phyloP scores from a whole-genome alignment of 2,113 vertebrate species.

The Xenus cinereus region DNA sequence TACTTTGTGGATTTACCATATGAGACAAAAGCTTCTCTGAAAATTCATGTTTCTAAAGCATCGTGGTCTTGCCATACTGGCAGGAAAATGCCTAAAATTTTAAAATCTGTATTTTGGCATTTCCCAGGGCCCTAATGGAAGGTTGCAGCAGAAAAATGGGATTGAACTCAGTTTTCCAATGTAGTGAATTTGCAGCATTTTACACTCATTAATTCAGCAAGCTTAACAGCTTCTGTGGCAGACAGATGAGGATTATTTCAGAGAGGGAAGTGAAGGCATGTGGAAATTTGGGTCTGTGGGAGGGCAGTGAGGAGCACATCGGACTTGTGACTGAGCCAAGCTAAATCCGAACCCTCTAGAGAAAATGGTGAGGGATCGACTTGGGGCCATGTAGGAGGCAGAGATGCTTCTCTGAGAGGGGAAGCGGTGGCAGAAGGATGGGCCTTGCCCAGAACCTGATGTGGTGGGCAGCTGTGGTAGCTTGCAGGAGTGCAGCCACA shows the following conservation, averaged over 20 bases:
- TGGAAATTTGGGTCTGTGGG: background rate
- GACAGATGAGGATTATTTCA: background rate
- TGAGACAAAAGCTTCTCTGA: background rate
- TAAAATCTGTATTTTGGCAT: background rate
- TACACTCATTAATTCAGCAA: background rate
- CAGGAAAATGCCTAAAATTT: background rate
- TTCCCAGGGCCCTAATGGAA: background rate
- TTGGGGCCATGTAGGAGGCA: background rate
- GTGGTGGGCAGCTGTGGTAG: background rate
- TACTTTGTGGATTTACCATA: background rate
- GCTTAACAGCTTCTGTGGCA: background rate
- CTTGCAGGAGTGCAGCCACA: background rate
- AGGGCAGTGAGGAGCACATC: background rate
- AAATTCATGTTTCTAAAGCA: background rate
- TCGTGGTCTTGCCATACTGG: background rate
- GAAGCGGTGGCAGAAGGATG: background rate
- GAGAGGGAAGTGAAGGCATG: background rate
- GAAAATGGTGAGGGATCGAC: background rate
- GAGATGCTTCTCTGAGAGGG: background rate
- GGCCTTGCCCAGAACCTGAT: background rate
- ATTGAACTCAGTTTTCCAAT: background rate
- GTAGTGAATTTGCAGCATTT: background rate
- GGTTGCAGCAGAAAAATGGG: background rate
- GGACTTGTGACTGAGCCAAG: background rate
- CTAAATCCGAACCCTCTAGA: background rate